Base-by-base conservation (phyloP, 2,888 invertebrate species). In the Tetranychus piercei region DNA sequence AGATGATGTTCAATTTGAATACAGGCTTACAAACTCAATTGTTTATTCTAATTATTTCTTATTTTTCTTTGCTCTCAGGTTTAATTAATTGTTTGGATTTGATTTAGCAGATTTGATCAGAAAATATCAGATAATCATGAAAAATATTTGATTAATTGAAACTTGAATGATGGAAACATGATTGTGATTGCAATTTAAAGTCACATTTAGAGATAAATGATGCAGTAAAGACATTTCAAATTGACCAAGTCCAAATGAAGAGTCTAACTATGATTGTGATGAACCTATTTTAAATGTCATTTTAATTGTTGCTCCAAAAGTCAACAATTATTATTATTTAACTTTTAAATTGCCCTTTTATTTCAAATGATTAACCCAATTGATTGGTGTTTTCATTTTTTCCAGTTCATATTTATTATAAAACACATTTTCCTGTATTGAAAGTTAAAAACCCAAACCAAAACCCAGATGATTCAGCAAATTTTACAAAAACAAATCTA, bases 231-330 rank as follows among this genome's bases (percentile, higher is more conserved):
- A 55, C 55, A 55, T 55, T 55, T 55, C 55, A 55, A 55, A 55
- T 55, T 55, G 55, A 55, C 55, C 55, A 55, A 55, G 55, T 55
- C 55, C 55, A 55, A 55, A 55, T 55, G 55, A 55, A 55, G 55
- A 55, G 55, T 55, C 55, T 55, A 55, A 55, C 15, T 55, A 34
- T 55, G 15, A 55, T 55, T 55, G 55, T 55, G 55, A 55, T 55
- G 15, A 55, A 55, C 15, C 55, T 55, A 55, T 55, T 55, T 55
- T 55, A 15, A 55, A 55, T 55, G 55, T 55, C 55, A 55, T 55
- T 55, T 55, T 55, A 55, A 55, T 55, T 15, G 55, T 55, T 55
- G 1, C 55, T 55, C 15, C 9, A 55, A 15, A 15, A 55, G 15
- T 55, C 5, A 9, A 55, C 55, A 55, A 55, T 34, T 34, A 34